phyloP scores from a whole-genome alignment of 2,113 vertebrate species.

The Spilogale gracilis region DNA sequence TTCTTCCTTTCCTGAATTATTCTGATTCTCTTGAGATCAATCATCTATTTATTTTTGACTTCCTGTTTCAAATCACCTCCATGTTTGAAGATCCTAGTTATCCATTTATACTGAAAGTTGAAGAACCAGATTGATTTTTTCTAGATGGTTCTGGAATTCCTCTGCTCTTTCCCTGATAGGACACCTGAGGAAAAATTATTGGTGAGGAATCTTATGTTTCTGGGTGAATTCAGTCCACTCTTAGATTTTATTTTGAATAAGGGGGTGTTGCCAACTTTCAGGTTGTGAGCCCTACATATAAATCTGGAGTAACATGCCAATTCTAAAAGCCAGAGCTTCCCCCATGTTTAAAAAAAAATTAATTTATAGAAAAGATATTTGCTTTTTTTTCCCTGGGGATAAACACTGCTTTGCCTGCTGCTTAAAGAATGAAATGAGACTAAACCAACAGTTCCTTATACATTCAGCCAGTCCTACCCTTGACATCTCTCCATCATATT shows the following conservation, averaged over 20 bases:
- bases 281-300: neutral
- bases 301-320: neutral
- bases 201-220: neutral
- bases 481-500: neutral
- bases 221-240: neutral
- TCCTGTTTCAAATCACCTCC: neutral
- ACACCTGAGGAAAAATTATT: neutral
- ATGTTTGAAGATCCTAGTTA: neutral
- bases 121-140: neutral
- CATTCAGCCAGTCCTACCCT: neutral
- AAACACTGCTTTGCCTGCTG: neutral
- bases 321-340: neutral
- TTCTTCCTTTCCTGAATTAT: neutral
- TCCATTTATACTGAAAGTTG: neutral
- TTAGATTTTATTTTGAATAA: neutral
- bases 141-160: neutral
- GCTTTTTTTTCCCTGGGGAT: neutral
- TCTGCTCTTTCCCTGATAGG: neutral
- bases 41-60: neutral
- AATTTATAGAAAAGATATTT: neutral
- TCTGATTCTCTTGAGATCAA: neutral
- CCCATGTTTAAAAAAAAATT: neutral
- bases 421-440: neutral
- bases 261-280: neutral
- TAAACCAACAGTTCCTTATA: neutral